These are phyloP conservation scores for Eueides isabella DNA, from an alignment of 1,140 invertebrate species.

Conservation along the genomic window DNA sequence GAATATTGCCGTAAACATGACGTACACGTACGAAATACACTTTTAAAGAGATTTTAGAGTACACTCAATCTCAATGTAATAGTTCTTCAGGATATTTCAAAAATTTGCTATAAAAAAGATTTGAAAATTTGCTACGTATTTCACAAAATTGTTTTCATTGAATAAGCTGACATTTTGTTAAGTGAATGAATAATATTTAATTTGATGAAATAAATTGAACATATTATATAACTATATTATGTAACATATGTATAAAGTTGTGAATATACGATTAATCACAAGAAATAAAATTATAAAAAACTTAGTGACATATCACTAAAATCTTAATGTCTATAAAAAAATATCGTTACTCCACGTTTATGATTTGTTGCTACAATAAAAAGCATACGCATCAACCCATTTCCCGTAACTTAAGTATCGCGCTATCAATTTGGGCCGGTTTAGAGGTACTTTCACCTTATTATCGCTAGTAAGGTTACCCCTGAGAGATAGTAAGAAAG, in stretches of 20 bases:
- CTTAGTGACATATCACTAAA: neutral
- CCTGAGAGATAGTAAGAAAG: slow-evolving; percentile 25
- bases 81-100: slow-evolving; percentile 13
- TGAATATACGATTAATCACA: too few species aligned
- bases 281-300: neutral
- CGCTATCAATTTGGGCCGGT: slow-evolving; percentile 35
- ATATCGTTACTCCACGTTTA: slow-evolving; percentile 5
- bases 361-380: slow-evolving; percentile 14
- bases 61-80: slow-evolving; percentile 12
- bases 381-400: slow-evolving; percentile 15
- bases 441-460: slow-evolving; percentile 29
- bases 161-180: too few species aligned
- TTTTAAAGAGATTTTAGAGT: slow-evolving; percentile 7
- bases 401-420: slow-evolving; percentile 24
- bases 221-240: too few species aligned
- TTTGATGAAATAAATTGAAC: too few species aligned
- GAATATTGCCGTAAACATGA: neutral
- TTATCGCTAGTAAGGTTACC: slow-evolving; percentile 36
- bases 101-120: neutral
- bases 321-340: neutral
- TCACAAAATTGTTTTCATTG: too few species aligned
- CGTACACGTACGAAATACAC: slow-evolving; percentile 8
- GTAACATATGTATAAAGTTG: too few species aligned
- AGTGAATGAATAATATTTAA: too few species aligned
- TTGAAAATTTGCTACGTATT: neutral